Evolutionary conservation across 2,888 invertebrate genomes (phyloP).

Genomic region (Shargacucullia verbasci): DNA sequence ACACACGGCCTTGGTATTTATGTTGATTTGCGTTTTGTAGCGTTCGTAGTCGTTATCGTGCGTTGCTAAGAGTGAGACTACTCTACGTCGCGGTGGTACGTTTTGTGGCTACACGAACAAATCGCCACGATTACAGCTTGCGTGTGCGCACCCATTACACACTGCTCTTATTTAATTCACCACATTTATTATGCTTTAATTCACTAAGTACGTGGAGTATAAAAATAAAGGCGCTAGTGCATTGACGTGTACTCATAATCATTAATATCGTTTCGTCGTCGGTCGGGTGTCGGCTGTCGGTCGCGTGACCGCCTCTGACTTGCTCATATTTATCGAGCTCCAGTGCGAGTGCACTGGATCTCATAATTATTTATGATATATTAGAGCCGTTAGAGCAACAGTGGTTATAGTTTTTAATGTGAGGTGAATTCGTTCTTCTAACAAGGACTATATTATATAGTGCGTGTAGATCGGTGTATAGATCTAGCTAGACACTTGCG

Average conservation of each 20-base stretch:
- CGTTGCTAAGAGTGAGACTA: background rate
- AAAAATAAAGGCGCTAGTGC: slow-evolving; percentile 7
- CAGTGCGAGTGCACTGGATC: background rate
- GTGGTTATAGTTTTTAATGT: too few relatives aligned
- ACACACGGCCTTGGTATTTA: too few relatives aligned
- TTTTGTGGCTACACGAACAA: slow-evolving; percentile 10
- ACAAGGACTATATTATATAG: too few relatives aligned
- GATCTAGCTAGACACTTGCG: too few relatives aligned
- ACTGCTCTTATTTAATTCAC: slow-evolving; percentile 36
- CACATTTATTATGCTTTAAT: slow-evolving; percentile 39
- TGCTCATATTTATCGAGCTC: background rate
- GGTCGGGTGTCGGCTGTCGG: background rate
- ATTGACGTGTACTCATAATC: background rate
- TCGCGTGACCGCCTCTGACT: slow-evolving; percentile 8
- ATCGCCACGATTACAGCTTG: slow-evolving; percentile 26
- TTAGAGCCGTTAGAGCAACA: too few relatives aligned
- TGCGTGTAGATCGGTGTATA: too few relatives aligned
- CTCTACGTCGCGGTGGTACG: background rate
- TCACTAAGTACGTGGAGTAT: slow-evolving; percentile 19
- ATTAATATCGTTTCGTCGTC: background rate
- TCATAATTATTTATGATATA: background rate
- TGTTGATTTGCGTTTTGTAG: too few relatives aligned
- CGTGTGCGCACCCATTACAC: slow-evolving; percentile 43
- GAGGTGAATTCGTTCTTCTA: too few relatives aligned
- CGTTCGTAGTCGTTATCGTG: background rate